Evolutionary conservation across 1,140 invertebrate genomes (phyloP).

Genomic region (Homarus americanus): DNA sequence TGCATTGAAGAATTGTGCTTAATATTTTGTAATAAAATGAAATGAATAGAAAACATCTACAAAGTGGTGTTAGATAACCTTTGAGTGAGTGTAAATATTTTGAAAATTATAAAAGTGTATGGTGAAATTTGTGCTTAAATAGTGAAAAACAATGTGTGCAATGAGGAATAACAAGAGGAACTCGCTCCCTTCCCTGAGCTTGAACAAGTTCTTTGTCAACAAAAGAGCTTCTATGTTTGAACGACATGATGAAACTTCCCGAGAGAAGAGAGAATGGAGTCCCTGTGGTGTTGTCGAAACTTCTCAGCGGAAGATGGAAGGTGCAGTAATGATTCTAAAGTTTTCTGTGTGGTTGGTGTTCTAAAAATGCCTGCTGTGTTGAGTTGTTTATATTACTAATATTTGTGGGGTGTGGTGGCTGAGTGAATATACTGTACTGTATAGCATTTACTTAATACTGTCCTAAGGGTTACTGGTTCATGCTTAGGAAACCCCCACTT

Average conservation of each 20-base stretch:
- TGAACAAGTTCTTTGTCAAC: slow-evolving; percentile 67
- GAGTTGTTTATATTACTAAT: not conserved
- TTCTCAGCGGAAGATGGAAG: slow-evolving; percentile 62
- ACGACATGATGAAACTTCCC: slow-evolving; percentile 34
- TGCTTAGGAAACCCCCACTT: too few species aligned
- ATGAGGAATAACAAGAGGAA: slow-evolving; percentile 67
- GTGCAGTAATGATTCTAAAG: slow-evolving; percentile 2
- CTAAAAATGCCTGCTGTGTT: not conserved
- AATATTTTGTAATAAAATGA: not conserved
- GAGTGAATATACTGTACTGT: not conserved
- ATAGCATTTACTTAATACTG: too few species aligned
- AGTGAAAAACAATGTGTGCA: slow-evolving; percentile 53
- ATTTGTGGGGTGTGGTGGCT: not conserved
- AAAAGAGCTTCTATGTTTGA: slow-evolving; percentile 66
- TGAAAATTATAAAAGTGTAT: not conserved
- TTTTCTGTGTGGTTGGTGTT: not conserved
- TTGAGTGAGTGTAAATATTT: not conserved
- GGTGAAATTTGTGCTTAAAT: not conserved
- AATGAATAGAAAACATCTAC: not conserved
- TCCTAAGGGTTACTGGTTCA: too few species aligned
- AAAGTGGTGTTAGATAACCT: not conserved
- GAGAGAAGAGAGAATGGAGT: slow-evolving; percentile 60
- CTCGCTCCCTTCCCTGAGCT: slow-evolving; percentile 46
- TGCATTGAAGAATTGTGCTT: not conserved
- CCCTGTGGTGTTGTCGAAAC: slow-evolving; percentile 51